Base-by-base conservation (phyloP, 2,888 invertebrate species). In the Drosophila acutilabella region DNA sequence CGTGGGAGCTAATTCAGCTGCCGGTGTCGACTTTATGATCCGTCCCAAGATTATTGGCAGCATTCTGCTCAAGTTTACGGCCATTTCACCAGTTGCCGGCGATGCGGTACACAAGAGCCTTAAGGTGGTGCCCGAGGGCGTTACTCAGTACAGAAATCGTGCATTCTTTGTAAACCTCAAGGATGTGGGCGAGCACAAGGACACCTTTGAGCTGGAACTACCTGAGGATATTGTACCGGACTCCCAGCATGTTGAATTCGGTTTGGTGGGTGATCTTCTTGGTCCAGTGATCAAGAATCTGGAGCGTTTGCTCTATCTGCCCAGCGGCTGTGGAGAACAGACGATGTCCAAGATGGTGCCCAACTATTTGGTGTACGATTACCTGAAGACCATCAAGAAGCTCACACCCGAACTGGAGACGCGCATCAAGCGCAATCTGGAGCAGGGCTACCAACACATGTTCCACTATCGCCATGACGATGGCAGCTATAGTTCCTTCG, bases 401-500 rank as follows among this genome's bases (percentile, higher is more conserved):
- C 90, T 96, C 36, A 95, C 95, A 0, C 94, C 94, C 36, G 94
- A 94, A 0, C 93, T 97, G 52, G 93, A 95, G 86, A 93, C 93
- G 2, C 95, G 95, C 86, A 93, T 93, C 0, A 90, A 93, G 23
- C 88, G 85, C 16, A 92, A 93, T 74, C 94, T 98, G 90, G 97
- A 98, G 84, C 93, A 94, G 20, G 98, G 98, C 10, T 99, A 98
- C 92, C 99, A 99, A 91, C 94, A 97, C 64, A 96, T 99, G 90
- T 93, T 99, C 91, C 96, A 96, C 0, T 99, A 96, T 92, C 95
- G 95, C 66, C 95, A 96, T 71, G 89, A 93, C 0, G 98, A 99
- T 91, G 98, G 98, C 2, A 98, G 98, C 0, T 99, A 98, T 92
- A 95, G 96, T 92, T 94, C 97, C 75, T 97, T 97, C 90, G 97